Evolutionary conservation across 1,140 invertebrate genomes (phyloP), one percentile per base, ranked within the genome.

Genomic region (Lineus longissimus): DNA sequence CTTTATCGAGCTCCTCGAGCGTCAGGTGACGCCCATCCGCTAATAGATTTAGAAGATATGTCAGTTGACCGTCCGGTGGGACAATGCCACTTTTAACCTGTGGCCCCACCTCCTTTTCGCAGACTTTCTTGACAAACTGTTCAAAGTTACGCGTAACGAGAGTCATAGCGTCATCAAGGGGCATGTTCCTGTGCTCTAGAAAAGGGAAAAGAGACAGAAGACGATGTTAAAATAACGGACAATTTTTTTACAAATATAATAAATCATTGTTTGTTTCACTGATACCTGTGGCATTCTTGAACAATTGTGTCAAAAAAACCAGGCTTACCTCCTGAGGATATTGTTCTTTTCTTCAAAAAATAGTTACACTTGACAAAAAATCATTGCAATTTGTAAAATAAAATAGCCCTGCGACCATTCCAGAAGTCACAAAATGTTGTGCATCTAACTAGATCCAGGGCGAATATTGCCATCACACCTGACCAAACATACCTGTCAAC

Each of bases 181-280:
- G 93, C 91, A 96, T 95, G 81, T 97, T 95, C 67, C 93, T 87
- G 76, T 96, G 93, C 77, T 95, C 94, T 90, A 71, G 56, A 54
- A 51, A 54, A 66, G 67, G 54, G 51, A 56, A 62, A 59, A 40
- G 33, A 59, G 62, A 55, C 45, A 58, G 36, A 25, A 41, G 4
- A n/a, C 27, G 47, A 57, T 47, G 9, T 25, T 27, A 27, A 25
- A 11, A 30, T n/a, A n/a, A 64, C 29, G 51, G 11, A 43, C 40
- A 51, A n/a, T 51, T 51, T 27, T 4, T 7, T 4, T 13, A 13
- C 19, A 43, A 19, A n/a, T n/a, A n/a, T 6, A 29, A 57, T 7
- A 57, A 57, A 57, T 25, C 13, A 55, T 23, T 15, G 11, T 15
- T 55, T 55, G 41, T 43, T 43, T 43, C 41, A 13, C 41, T 13